Evolutionary conservation across 2,888 invertebrate species (phyloP), one percentile per base, ranked within the genome.

Genomic region (Schizaphis graminum): DNA sequence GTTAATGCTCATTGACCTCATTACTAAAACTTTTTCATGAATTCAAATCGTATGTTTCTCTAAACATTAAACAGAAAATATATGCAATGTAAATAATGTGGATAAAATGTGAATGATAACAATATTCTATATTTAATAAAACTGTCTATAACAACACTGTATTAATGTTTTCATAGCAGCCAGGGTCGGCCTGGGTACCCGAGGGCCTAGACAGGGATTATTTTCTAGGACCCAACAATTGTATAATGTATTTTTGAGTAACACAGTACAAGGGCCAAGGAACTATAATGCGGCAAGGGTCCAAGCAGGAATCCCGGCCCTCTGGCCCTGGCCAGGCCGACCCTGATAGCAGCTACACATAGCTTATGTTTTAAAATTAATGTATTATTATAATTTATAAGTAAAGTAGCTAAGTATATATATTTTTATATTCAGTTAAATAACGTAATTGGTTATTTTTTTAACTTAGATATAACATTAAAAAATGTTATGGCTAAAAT

Each of bases 1-100:
- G 93, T 90, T 85, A 90, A 57, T 90, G 47, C 90, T 93, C 93
- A 93, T 90, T 93, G 89, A 93, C 93, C 93, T 93, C 84, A 26
- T 93, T 84, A 87, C 41, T 44, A 21, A n/a, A 44, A 91, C n/a
- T 86, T 57, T 77, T 77, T 77, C 86, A 91, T 47, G 86, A 85
- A 85, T 28, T 89, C 85, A 57, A 91, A 86, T 86, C n/a, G 26
- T 86, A n/a, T 4, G 10, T 44, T 91, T 24, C 47, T 21, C 47
- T 90, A 47, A 24, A 47, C n/a, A 89, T 16, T 28, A 44, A 49
- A 35, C 10, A 10, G 21, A 7, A 28, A 56, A 41, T 44, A 85
- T 57, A 4, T 84, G 13, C 21, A 56, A 35, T 89, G 56, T 26
- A 35, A 57, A 89, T 56, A 26, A 57, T 0, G 11, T 41, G 16